These are phyloP conservation scores for Ctenodactylus gundi DNA, from an alignment of 2,113 vertebrate species.

Conservation along the genomic window DNA sequence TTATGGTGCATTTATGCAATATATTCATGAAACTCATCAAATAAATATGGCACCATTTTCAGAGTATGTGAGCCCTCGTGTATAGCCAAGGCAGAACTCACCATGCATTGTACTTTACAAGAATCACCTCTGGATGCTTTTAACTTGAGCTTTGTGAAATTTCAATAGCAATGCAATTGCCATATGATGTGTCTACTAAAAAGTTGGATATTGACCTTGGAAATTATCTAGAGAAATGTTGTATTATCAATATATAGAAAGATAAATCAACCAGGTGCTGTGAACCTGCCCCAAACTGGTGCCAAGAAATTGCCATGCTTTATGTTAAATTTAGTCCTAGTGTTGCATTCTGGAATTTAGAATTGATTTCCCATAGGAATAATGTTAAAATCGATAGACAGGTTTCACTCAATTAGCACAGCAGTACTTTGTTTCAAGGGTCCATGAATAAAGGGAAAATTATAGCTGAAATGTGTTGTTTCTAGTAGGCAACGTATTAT, in stretches of 20 bases:
- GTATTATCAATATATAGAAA: neutral
- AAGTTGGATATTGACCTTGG: neutral
- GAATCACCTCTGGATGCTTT: neutral
- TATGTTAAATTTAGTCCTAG: neutral
- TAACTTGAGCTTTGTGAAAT: neutral
- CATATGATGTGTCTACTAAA: neutral
- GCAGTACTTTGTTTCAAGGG: neutral
- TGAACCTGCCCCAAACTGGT: neutral
- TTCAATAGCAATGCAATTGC: neutral
- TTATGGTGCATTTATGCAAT: neutral
- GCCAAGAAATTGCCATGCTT: neutral
- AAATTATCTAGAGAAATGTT: neutral
- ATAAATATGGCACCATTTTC: neutral
- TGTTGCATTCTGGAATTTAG: neutral
- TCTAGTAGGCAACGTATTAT: neutral
- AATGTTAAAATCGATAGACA: neutral
- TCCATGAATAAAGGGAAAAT: neutral
- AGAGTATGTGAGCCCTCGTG: neutral
- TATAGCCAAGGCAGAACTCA: neutral
- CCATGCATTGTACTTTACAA: neutral
- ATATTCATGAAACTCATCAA: neutral
- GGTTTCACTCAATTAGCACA: constrained; percentile 20
- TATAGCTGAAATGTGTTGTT: neutral
- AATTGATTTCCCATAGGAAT: neutral
- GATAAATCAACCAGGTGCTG: neutral